Evolutionary conservation across 2,113 vertebrate species (phyloP), one percentile per base, ranked within the genome.

Genomic region (Ammodytes marinus): DNA sequence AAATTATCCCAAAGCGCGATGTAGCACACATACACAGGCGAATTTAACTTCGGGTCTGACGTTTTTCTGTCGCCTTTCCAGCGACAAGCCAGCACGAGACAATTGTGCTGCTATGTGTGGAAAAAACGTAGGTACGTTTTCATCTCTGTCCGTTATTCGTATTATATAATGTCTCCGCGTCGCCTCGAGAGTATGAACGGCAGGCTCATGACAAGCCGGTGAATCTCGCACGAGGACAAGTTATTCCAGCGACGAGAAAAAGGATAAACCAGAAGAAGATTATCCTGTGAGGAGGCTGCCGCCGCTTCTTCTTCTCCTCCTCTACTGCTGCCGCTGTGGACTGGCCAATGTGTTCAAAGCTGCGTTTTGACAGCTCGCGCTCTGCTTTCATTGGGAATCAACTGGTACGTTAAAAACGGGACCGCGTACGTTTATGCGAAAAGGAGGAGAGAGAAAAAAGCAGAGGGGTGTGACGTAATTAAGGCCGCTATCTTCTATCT

Each of bases 111-210:
- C 77, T 83, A 8, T 15, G 63, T 0, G 89, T 52, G 27, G 27
- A 27, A 27, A 27, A 27, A 39, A 67, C 65, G 74, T 63, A 40
- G 53, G 50, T 5, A 13, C 43, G 12, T 43, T 47, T 79, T 84
- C 84, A 86, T 91, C 88, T 35, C 77, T 5, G 69, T 57, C 83
- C 89, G 85, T 86, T 92, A 91, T 69, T 83, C 83, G 80, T 61
- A 61, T 89, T 85, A 91, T 86, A 85, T 86, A 88, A 92, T 74
- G 86, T 13, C 40, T 63, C 71, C 10, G 75, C 17, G 19, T 50
- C 64, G 68, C 46, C 65, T 80, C 75, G 42, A 54, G 27, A 59
- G 45, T 50, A 43, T 42, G 37, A 63, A 50, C 59, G 53, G 67
- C 54, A 8, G 82, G 59, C 8, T 49, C 40, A 9, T 0, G 12